These are phyloP conservation scores for Ciconia maguari DNA, from an alignment of 2,113 vertebrate species.

Conservation along the genomic window DNA sequence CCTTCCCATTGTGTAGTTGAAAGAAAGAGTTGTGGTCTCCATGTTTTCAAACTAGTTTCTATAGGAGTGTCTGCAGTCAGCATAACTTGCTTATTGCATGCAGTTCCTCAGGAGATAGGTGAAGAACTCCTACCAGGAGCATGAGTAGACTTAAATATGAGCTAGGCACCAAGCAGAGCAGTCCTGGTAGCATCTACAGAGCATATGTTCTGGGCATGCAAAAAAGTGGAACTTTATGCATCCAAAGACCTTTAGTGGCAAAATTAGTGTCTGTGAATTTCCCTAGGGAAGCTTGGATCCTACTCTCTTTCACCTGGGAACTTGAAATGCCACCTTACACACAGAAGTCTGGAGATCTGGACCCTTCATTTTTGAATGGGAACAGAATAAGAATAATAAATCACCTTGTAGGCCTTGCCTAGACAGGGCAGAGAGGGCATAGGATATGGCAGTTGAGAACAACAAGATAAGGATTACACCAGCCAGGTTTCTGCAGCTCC, in stretches of 20 bases:
- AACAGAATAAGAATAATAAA: background rate
- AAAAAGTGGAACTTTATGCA: background rate
- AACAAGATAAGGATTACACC: background rate
- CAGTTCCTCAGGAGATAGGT: background rate
- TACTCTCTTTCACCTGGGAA: background rate
- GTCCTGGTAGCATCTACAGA: background rate
- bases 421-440: background rate
- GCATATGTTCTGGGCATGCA: background rate
- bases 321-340: background rate
- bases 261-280: background rate
- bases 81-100: background rate
- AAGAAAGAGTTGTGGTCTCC: background rate
- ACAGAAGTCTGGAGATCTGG: background rate
- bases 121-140: background rate
- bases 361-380: background rate
- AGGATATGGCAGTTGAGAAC: background rate
- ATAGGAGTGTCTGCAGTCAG: background rate
- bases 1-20: background rate
- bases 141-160: background rate
- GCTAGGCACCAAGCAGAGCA: background rate
- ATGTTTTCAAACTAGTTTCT: background rate
- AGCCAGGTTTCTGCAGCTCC: background rate
- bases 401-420: background rate
- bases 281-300: background rate
- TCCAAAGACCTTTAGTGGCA: background rate